Percentiles rank a stretch among this genome's conserved stretches.
Evolutionary conservation across 2,797 vertebrate species (phyloP).

Genomic region (Micromesistius poutassou): DNA sequence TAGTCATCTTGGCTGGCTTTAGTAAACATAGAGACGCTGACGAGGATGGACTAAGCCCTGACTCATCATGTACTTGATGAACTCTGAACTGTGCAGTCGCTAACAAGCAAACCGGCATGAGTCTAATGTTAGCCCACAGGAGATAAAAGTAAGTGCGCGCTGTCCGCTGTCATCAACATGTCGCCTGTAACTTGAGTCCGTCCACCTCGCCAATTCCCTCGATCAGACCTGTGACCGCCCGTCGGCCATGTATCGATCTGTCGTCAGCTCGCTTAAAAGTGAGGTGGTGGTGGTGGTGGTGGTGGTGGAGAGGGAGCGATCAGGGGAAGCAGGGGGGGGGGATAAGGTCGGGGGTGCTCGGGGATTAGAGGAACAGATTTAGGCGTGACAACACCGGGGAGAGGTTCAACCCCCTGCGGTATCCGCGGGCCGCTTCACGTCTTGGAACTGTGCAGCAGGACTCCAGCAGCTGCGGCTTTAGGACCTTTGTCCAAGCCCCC

Average conservation of each 20-base stretch:
- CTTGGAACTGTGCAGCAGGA: neutral
- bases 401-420: neutral
- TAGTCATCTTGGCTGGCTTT: no score
- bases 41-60: neutral
- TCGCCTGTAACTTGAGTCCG: neutral
- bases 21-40: neutral
- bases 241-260: neutral
- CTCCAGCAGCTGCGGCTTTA: no score
- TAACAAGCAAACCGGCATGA: neutral
- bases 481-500: no score
- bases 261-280: neutral
- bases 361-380: constrained; percentile 16
- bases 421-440: neutral
- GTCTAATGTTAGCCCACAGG: neutral
- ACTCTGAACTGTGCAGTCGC: neutral
- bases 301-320: neutral
- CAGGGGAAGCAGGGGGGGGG: neutral
- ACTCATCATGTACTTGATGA: no score
- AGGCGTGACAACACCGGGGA: constrained; percentile 9
- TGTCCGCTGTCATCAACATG: no score
- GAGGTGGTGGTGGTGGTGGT: neutral
- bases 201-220: neutral
- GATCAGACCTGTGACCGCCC: neutral
- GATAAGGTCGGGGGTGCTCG: neutral
- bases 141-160: neutral